Base-by-base conservation (phyloP, 2,888 invertebrate species). In the Ophion slaviceki region DNA sequence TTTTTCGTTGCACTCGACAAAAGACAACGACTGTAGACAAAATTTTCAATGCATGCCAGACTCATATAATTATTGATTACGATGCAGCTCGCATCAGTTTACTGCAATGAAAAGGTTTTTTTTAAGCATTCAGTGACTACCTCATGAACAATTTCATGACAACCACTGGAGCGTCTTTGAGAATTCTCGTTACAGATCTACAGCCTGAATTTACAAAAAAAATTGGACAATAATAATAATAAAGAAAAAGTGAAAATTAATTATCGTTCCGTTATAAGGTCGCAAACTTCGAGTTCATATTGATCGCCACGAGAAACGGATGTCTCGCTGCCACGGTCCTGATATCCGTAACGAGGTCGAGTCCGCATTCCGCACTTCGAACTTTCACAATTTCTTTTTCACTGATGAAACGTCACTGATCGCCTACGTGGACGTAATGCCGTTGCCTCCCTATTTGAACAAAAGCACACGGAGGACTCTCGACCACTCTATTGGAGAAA, bases 381-480 rank as follows among this genome's bases (percentile, higher is more conserved):
- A 86, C 85, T 86, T 86, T 86, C 85, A 86, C 85, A 86, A 53
- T 86, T 83, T 76, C 85, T 86, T 86, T 86, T 81, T 70, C 4
- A 14, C 57, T 32, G 75, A n/a, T 28, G 47, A 28, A 6, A 32
- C 11, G 59, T 80, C 61, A 61, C 66, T 68, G 40, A 71, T 68
- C 53, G 24, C 47, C 57, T 40, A 47, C 20, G 53, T 62, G n/a
- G 64, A 64, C 72, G 53, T 32, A 20, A 72, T 59, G 53, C 32
- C 45, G 17, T 61, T 6, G 10, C 61, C 17, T 61, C 20, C 61
- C 61, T 24, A 10, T 61, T 3, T 10, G 14, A 20, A 66, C 10
- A 24, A n/a, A 57, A 57, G 10, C 2, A 53, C 17, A 53, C 10
- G 11, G 17, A 53, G 3, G 3, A 53, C 10, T 53, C 53, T 10